These are phyloP conservation scores for Platyrinchus mystaceus DNA, from an alignment of 2,797 vertebrate species.

Conservation along the genomic window DNA sequence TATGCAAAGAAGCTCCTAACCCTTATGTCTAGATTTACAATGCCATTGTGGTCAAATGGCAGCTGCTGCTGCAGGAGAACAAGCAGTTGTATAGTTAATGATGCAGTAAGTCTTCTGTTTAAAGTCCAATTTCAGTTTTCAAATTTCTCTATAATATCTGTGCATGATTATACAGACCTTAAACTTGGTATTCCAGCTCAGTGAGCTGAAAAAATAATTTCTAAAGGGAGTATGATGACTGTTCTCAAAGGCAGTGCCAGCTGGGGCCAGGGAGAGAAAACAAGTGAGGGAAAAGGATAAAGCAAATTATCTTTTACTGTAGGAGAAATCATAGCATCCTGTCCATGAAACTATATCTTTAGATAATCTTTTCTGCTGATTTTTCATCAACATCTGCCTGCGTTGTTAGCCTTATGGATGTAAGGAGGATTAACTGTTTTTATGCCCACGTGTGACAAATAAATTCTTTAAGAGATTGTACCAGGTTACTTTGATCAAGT, in stretches of 20 bases:
- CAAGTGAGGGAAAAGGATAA: neutral
- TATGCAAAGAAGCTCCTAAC: neutral
- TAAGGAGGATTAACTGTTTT: neutral
- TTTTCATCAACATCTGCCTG: neutral
- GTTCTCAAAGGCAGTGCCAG: constrained; percentile 16
- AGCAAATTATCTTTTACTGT: neutral
- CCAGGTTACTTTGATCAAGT: neutral
- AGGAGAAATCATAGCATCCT: neutral
- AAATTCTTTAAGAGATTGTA: neutral
- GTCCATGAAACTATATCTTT: neutral
- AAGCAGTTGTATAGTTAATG: constrained; percentile 23
- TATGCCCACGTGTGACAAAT: neutral
- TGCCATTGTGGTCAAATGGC: neutral
- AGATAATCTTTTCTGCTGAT: neutral
- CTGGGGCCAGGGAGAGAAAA: neutral
- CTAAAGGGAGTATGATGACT: constrained; percentile 4
- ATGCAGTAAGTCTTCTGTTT: constrained; percentile 33
- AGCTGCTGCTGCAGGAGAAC: neutral
- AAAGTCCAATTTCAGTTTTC: constrained; percentile 26
- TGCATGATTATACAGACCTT: neutral
- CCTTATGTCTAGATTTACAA: neutral
- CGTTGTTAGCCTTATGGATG: neutral
- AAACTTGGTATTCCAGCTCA: constrained; percentile 44
- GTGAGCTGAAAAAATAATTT: constrained; percentile 24
- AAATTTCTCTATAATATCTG: constrained; percentile 11